Conservation (phyloP, 2,797 vertebrate genomes). For the Vipera ursinii region DNA sequence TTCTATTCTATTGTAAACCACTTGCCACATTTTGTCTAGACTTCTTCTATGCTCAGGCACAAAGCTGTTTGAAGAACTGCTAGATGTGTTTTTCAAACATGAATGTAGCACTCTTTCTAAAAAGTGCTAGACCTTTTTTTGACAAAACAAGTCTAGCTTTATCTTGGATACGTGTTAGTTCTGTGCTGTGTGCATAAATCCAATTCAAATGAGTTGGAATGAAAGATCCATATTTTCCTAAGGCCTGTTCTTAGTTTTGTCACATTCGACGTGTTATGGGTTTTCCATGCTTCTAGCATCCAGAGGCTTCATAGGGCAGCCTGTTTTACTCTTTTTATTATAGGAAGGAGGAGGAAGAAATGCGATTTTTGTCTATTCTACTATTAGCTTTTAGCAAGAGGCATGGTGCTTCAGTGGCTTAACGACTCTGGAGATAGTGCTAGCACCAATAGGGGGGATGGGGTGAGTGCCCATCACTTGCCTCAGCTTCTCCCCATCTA, state of each 20-base stretch:
- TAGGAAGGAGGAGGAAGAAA: not conserved
- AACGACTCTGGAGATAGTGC: too few relatives aligned
- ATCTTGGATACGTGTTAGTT: not conserved
- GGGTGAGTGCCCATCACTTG: too few relatives aligned
- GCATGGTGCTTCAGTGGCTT: too few relatives aligned
- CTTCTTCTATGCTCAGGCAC: not conserved
- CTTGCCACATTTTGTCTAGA: not conserved
- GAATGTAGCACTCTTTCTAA: not conserved
- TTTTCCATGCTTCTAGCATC: not conserved
- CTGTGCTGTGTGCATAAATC: not conserved
- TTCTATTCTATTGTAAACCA: not conserved
- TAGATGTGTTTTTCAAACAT: not conserved
- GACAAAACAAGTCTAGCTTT: not conserved
- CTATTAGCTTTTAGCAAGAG: too few relatives aligned
- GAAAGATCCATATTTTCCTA: not conserved
- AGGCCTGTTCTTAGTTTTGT: not conserved
- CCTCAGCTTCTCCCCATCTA: too few relatives aligned
- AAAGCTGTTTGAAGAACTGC: not conserved
- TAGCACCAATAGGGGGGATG: too few relatives aligned
- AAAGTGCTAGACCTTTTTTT: not conserved
- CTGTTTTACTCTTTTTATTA: not conserved
- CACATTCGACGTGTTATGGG: not conserved
- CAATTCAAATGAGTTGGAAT: not conserved
- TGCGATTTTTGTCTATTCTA: too few relatives aligned
- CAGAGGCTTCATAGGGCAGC: not conserved